Conservation (phyloP, 1,140 invertebrate species). For the Sinonovacula constricta region DNA sequence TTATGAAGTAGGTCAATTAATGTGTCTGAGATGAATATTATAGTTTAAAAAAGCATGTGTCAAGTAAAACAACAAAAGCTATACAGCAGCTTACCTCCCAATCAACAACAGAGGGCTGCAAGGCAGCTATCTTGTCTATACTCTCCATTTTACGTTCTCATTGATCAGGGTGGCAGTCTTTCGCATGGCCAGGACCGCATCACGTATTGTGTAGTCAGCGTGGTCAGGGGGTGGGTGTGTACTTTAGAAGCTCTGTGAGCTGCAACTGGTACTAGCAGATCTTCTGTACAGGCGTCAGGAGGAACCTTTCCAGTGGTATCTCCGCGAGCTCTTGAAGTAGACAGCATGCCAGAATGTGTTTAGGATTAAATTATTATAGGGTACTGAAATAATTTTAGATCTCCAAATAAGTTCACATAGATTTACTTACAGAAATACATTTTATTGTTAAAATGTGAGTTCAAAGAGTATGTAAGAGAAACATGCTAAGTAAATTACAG, state of each 20-base stretch:
- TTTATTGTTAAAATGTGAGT: no score
- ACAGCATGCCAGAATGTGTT: conserved; percentile 84
- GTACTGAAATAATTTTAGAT: not conserved
- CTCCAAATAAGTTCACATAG: not conserved
- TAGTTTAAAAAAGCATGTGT: no score
- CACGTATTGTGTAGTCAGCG: conserved; percentile 83
- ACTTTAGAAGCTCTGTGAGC: conserved; percentile 85
- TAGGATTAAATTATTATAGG: not conserved
- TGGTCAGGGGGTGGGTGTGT: conserved; percentile 83
- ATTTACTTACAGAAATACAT: no score
- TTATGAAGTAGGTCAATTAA: no score
- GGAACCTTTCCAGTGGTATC: conserved; percentile 91
- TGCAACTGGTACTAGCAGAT: conserved; percentile 96
- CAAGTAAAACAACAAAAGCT: no score
- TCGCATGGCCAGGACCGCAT: conserved; percentile 88
- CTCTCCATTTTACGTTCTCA: conserved; percentile 90
- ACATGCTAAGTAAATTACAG: no score
- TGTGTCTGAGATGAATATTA: no score
- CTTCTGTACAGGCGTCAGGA: conserved; percentile 93
- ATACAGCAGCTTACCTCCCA: conserved; percentile 89
- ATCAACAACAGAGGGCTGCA: conserved; percentile 88
- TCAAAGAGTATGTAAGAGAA: no score
- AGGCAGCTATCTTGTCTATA: conserved; percentile 88
- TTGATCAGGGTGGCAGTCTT: conserved; percentile 88
- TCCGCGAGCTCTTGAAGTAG: conserved; percentile 89